Base-by-base conservation (phyloP, 1,140 invertebrate genomes). In the Heliconius eleuchia region DNA sequence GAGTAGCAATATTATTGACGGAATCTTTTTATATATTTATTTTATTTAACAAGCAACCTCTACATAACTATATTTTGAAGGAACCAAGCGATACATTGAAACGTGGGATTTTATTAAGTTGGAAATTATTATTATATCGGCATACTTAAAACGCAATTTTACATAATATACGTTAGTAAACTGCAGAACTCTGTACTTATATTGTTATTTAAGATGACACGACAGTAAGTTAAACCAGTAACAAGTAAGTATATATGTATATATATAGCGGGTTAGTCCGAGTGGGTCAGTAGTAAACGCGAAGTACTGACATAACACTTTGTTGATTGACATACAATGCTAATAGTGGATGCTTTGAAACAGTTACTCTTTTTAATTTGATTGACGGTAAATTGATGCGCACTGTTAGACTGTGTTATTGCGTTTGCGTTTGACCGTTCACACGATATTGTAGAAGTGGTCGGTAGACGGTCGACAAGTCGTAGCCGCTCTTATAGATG, bases 311-410 rank as follows among this genome's bases (percentile, higher is more conserved):
- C 75, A 77, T 80, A 80, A 80, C 79, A 71, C 52, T 76, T 37
- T 72, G 74, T 79, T 80, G 72, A 80, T 80, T 80, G 79, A 80
- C 79, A 77, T 80, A 77, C 71, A 80, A 80, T 77, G 37, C 71
- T 80, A 80, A 80, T 77, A 52, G 79, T 42, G 70, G 55, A 80
- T 74, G 79, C 50, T 80, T 66, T 66, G 60, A 80, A 80, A 80
- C 75, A 77, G 75, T 80, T 77, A 80, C 71, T 80, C 71, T 80
- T 73, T 66, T 55, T 76, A 80, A 77, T 80, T 80, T 73, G 79
- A 80, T 80, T 80, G 79, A 80, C 76, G 79, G 79, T 77, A 76
- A 80, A 80, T 77, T 60, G 79, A 80, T 74, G 75, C 55, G 75
- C 78, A 76, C 73, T 79, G 78, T 79, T 79, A 55, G 19, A 79